Base-by-base conservation (phyloP, 2,797 vertebrate species). In the Aldrovandia affinis region DNA sequence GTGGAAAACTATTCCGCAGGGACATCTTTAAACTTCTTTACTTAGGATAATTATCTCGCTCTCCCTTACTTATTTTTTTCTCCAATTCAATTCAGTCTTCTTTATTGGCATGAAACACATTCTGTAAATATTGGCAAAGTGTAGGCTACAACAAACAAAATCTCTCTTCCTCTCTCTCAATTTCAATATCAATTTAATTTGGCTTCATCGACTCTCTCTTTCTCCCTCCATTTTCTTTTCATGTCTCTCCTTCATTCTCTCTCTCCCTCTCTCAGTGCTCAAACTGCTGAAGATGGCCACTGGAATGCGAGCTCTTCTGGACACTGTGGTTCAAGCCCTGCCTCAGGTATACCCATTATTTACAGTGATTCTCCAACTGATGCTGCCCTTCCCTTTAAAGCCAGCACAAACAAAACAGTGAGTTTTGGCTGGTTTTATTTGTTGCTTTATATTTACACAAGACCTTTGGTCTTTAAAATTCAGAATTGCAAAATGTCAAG, bases 241-340 rank as follows among this genome's bases (percentile, higher is more conserved):
- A n/a, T 83, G 83, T 85, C 79, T 78, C 81, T 81, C 79, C 25
- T 55, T 78, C 52, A 65, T 42, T 86, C 12, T 83, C 12, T 82
- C 50, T 78, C 50, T 84, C 63, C 83, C 78, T 63, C 42, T 77
- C 65, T 57, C 90, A 96, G 95, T 96, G 83, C 89, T 96, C 86
- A 96, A 96, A 91, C 92, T 96, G 85, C 90, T 96, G 89, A 96
- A 96, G 92, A 96, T 96, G 95, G 98, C 98, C 30, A 99, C 97
- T 0, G 98, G 98, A 30, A 99, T 99, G 98, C 93, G 98, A 92
- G 98, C 98, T 0, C 94, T 99, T 87, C 91, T 99, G 96, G 98
- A 99, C 92, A 99, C 98, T 0, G 98, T 99, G 83, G 97, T 99
- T 85, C 98, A 99, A 94, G 98, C 98, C 80, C 92, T 99, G 88